A percentile compares a stretch with the other conserved stretches of the same genome.
Evolutionary conservation across 2,888 invertebrate species (phyloP).

Genomic region (Cephalotes varians): DNA sequence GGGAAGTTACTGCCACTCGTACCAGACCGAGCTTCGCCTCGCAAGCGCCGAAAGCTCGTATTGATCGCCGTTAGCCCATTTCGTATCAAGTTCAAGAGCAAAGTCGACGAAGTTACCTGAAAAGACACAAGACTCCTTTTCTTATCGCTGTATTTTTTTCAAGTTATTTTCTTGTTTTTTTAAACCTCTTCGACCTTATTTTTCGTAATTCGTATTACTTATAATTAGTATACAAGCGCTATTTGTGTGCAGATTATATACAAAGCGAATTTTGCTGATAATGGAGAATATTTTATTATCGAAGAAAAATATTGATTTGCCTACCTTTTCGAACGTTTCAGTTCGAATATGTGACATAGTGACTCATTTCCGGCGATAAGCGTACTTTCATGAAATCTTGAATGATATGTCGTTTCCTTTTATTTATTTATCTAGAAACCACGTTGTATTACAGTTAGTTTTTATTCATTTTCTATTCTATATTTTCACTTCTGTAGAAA

Average conservation of each 20-base stretch:
- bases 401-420: background rate
- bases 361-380: constrained; percentile 63
- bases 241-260: too few species aligned
- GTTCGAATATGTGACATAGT: constrained; percentile 34
- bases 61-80: constrained; percentile 83
- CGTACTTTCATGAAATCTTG: constrained; percentile 1
- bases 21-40: constrained; percentile 70
- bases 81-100: constrained; percentile 84
- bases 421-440: background rate
- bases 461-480: background rate
- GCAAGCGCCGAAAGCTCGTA: constrained; percentile 83
- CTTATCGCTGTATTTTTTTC: background rate
- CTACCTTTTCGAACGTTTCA: constrained; percentile 17
- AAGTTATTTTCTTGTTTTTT: background rate
- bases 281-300: constrained; percentile 42
- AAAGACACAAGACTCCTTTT: constrained; percentile 57
- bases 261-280: constrained; percentile 9
- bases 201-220: background rate
- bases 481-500: background rate
- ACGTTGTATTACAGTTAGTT: background rate
- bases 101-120: constrained; percentile 72
- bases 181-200: background rate
- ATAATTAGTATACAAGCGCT: background rate
- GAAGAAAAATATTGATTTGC: constrained; percentile 50
- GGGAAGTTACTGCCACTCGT: constrained; percentile 53